Percentiles rank a stretch among this genome's conserved stretches.
Conservation (phyloP, 2,797 vertebrate species). For the Gephyroberyx darwinii region DNA sequence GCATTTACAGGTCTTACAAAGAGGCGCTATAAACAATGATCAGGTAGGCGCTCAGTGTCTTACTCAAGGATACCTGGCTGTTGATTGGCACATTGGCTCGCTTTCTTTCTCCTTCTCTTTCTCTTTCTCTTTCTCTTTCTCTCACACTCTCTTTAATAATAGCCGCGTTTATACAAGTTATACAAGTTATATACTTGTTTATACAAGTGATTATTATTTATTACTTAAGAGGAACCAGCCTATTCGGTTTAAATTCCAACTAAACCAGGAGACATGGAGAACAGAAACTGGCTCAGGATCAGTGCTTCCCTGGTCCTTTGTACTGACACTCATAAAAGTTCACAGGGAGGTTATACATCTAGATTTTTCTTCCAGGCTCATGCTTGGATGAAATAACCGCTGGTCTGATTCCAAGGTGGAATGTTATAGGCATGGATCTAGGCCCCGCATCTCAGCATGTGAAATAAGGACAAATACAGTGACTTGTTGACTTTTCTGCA, state of each 20-base stretch:
- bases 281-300: neutral
- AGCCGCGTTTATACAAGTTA: no score
- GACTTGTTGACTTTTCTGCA: no score
- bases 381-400: neutral
- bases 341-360: constrained; percentile 1
- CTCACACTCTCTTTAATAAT: neutral
- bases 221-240: neutral
- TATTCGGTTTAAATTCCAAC: neutral
- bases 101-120: neutral
- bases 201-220: neutral
- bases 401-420: neutral
- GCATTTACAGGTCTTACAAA: neutral
- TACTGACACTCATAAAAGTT: neutral
- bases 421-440: neutral
- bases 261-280: neutral
- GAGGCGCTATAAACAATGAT: neutral
- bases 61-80: constrained; percentile 11
- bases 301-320: neutral
- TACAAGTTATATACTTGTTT: no score
- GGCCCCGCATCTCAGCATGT: neutral
- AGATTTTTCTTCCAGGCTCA: constrained; percentile 3
- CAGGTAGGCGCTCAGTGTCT: neutral
- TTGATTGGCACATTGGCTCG: neutral
- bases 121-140: neutral
- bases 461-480: neutral